Percentiles rank a stretch among this genome's conserved stretches.
phyloP scores from a whole-genome alignment of 64 coral and sea anemone species.

The Porites lutea region DNA sequence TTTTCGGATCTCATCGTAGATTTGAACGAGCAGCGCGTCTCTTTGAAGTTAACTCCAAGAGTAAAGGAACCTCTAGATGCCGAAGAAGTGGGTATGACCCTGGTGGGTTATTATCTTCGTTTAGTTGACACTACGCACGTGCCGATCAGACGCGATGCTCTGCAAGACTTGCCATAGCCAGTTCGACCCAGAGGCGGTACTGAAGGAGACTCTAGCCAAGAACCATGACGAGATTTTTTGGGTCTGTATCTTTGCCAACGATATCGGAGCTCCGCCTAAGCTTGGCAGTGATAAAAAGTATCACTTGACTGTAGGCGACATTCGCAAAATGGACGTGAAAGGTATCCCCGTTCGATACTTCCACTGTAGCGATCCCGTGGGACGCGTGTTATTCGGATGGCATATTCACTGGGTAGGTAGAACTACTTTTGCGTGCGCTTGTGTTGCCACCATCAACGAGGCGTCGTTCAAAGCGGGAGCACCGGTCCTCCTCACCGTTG shows the following conservation, averaged over 20 bases:
- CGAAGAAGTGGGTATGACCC: neutral
- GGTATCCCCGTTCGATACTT: neutral
- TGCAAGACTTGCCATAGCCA: neutral
- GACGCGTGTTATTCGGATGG: neutral
- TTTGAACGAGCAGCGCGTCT: neutral
- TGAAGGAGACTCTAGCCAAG: neutral
- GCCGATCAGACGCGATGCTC: neutral
- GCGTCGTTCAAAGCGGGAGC: neutral
- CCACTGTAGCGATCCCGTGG: neutral
- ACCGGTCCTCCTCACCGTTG: neutral
- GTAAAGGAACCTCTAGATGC: neutral
- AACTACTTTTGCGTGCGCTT: neutral
- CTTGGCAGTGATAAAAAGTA: neutral
- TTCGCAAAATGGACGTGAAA: neutral
- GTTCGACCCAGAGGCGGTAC: neutral
- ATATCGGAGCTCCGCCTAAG: neutral
- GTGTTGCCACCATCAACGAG: neutral
- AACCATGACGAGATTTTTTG: neutral
- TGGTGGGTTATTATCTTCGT: neutral
- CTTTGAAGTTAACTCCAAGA: neutral
- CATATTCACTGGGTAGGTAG: neutral
- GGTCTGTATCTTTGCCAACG: constrained; percentile 10
- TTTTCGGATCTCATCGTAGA: neutral
- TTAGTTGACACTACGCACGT: neutral
- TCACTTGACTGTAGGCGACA: neutral